phyloP scores from a whole-genome alignment of 2,888 invertebrate genomes.

The Teleiodes luculella region DNA sequence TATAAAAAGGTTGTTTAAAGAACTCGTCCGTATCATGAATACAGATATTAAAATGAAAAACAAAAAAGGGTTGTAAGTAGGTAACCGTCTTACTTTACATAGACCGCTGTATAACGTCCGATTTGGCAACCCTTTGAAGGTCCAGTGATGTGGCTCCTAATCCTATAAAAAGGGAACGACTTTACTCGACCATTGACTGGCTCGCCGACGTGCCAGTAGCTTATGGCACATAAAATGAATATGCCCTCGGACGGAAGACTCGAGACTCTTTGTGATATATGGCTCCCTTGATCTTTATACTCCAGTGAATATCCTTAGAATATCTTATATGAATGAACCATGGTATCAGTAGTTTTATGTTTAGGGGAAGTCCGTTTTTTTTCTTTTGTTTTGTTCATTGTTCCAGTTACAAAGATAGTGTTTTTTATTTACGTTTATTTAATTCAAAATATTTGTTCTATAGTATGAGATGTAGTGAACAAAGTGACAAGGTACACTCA shows the following conservation, averaged over 20 bases:
- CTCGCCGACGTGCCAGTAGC: not conserved
- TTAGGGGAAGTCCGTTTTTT: no score
- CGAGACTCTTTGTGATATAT: not conserved
- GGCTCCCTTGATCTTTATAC: conserved; percentile 1
- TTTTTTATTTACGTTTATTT: no score
- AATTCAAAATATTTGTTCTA: no score
- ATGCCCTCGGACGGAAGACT: not conserved
- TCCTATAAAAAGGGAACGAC: conserved; percentile 5
- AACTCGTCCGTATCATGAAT: no score
- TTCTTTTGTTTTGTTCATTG: no score
- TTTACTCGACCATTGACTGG: conserved; percentile 1
- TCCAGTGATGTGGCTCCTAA: not conserved
- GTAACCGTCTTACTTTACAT: not conserved
- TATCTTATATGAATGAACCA: not conserved
- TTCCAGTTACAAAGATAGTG: no score
- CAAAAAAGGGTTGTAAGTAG: not conserved
- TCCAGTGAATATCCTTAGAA: conserved; percentile 1
- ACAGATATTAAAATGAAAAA: not conserved
- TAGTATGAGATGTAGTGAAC: no score
- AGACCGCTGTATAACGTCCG: not conserved
- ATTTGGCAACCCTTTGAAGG: conserved; percentile 8
- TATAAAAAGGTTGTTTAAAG: no score
- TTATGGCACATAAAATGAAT: conserved; percentile 5
- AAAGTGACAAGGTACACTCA: no score
- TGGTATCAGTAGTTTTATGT: not conserved